Evolutionary conservation across 2,888 invertebrate genomes (phyloP), one percentile per base, ranked within the genome.

Genomic region (Andricus curvator): DNA sequence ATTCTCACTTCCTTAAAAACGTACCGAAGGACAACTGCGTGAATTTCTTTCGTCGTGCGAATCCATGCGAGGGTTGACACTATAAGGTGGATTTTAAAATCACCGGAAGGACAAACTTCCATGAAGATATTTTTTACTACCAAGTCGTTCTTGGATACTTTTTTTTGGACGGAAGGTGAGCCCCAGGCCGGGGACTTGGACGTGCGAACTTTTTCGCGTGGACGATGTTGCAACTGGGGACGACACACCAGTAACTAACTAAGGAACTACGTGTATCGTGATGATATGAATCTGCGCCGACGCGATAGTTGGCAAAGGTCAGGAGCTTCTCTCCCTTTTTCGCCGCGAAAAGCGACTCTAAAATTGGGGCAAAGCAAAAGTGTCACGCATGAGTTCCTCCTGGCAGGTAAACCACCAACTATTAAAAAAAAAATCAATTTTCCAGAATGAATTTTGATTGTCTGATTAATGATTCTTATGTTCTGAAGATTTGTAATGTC

Each of bases 11-110:
- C 11, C 33, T 66, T 2, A 77, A 33, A 44, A 20, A 67, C 65
- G 60, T 85, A 89, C 88, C 83, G 88, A 88, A 48, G 88, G 88
- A 83, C 88, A 89, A 85, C 88, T 90, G 79, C 86, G 88, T 48
- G 88, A 85, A 82, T 85, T 88, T 86, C 85, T 86, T 77, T 79
- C 84, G 80, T 84, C 83, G 80, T 68, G 83, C 51, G 84, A 79
- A 83, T 88, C 85, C 87, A 84, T 87, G 78, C 82, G 85, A 77
- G 83, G 79, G 48, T 48, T 48, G 48, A 65, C 83, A 80, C 81
- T 79, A 83, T 84, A 84, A 84, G 83, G 84, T 84, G 80, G 81
- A 83, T 78, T 81, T 76, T 78, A 79, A 77, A 77, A 70, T 37
- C 65, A 66, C 56, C 29, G 33, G n/a, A 65, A 78, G 62, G 62